Percentiles rank a stretch among this genome's conserved stretches.
Evolutionary conservation across 2,113 vertebrate species (phyloP).

Genomic region (Tauraco erythrolophus): DNA sequence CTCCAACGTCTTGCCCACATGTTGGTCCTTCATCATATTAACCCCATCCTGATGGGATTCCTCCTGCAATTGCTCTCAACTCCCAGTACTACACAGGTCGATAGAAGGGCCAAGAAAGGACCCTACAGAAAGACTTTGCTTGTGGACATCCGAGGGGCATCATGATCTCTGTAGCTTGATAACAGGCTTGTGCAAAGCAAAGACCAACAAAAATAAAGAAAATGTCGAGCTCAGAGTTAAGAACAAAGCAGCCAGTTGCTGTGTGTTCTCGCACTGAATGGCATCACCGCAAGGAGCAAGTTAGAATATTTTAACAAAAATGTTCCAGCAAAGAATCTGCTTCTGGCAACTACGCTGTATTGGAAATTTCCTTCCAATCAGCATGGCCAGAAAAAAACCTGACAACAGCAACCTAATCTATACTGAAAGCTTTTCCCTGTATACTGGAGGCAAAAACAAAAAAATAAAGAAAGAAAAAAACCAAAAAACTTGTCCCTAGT

Average conservation of each 20-base stretch:
- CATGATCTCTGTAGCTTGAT: rapidly evolving
- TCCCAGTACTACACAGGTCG: not conserved
- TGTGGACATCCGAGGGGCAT: not conserved
- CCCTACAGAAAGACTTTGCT: not conserved
- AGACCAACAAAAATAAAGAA: not conserved
- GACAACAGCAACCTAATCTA: not conserved
- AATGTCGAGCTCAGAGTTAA: not conserved
- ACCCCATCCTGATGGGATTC: not conserved
- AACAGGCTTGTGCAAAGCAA: not conserved
- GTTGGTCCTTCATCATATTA: not conserved
- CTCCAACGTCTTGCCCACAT: not conserved
- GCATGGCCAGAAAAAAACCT: not conserved
- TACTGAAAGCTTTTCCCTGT: not conserved
- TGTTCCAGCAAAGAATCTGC: conserved; percentile 13
- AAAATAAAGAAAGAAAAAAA: not conserved
- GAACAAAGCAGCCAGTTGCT: not conserved
- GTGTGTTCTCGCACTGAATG: not conserved
- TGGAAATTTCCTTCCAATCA: conserved; percentile 61
- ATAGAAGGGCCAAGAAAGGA: not conserved
- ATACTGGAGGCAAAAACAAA: not conserved
- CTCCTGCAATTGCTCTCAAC: not conserved
- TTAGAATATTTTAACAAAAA: not conserved
- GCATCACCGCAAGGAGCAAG: not conserved
- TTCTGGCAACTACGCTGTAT: conserved; percentile 19
- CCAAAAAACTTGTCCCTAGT: not conserved